phyloP scores from a whole-genome alignment of 35 echinoderm and acorn worm species.

The Ophiothrix spiculata region DNA sequence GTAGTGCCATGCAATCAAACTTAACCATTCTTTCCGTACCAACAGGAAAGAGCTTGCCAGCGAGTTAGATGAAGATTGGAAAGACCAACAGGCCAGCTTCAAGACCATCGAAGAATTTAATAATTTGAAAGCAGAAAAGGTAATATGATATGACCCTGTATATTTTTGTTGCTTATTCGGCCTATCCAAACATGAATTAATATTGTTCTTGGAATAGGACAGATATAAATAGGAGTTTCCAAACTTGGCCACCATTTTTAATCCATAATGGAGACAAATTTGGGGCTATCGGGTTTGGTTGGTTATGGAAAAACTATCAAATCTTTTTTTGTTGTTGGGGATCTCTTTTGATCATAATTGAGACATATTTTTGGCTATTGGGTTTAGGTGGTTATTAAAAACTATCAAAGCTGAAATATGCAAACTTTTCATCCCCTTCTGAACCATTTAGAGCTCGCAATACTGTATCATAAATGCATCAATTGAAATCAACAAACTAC shows the following conservation, averaged over 20 bases:
- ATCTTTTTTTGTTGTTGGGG: background rate
- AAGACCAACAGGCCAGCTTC: constrained; percentile 83
- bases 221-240: background rate
- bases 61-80: constrained; percentile 73
- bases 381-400: too few species aligned
- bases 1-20: background rate
- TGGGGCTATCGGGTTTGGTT: too few species aligned
- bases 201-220: background rate
- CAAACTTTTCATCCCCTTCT: too few species aligned
- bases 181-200: background rate
- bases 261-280: too few species aligned
- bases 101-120: constrained; percentile 75
- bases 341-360: too few species aligned
- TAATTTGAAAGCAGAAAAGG: constrained; percentile 64
- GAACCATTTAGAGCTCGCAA: too few species aligned
- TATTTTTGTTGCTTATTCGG: background rate
- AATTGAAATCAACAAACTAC: too few species aligned
- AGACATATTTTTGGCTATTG: too few species aligned
- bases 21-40: constrained; percentile 13
- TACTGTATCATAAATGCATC: too few species aligned
- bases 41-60: constrained; percentile 67
- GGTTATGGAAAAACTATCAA: background rate
- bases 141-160: constrained; percentile 1
- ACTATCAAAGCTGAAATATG: too few species aligned
- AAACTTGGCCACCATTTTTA: too few species aligned